Evolutionary conservation across 2,888 invertebrate species (phyloP).

Genomic region (Drosophila differens): DNA sequence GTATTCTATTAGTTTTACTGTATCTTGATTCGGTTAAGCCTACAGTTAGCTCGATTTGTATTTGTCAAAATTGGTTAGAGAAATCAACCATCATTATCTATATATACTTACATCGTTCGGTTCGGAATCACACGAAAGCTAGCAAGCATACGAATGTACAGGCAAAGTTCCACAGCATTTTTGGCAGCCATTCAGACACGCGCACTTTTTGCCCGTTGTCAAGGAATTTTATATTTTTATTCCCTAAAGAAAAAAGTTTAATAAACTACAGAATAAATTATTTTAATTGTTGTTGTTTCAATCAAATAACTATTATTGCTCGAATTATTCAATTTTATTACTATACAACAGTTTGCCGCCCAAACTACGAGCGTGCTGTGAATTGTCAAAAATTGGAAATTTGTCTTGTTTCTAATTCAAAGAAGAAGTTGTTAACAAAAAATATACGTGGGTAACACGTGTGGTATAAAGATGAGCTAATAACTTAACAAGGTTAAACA

Average conservation of each 20-base stretch:
- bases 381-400: background rate
- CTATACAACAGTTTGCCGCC: background rate
- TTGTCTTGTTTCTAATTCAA: background rate
- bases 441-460: constrained; percentile 20
- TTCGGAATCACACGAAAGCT: constrained; percentile 48
- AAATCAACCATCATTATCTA: constrained; percentile 38
- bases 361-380: background rate
- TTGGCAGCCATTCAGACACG: constrained; percentile 82
- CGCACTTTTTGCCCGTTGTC: constrained; percentile 73
- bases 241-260: constrained; percentile 83
- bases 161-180: constrained; percentile 81
- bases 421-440: constrained; percentile 20
- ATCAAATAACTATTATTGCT: background rate
- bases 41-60: constrained; percentile 41
- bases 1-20: constrained; percentile 70
- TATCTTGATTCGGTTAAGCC: constrained; percentile 39
- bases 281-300: constrained; percentile 41
- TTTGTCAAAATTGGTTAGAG: constrained; percentile 43
- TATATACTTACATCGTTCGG: constrained; percentile 39
- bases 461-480: background rate
- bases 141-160: constrained; percentile 59
- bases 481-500: background rate
- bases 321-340: background rate
- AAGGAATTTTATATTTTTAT: constrained; percentile 84
- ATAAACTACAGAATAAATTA: constrained; percentile 77